Evolutionary conservation across 1,140 invertebrate species (phyloP).

Genomic region (Rhagoletis zephyria): DNA sequence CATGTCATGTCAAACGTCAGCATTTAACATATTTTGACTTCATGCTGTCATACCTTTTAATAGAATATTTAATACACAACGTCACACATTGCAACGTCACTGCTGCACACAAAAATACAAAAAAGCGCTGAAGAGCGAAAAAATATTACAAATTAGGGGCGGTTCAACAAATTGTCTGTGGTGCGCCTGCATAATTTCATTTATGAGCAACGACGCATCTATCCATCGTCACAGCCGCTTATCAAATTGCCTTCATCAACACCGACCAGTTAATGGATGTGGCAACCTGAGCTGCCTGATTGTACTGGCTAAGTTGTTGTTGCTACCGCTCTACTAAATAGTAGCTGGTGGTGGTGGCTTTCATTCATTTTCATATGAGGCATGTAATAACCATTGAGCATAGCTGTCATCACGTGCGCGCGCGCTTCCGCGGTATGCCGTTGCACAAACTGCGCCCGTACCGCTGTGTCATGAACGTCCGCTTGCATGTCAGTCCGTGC

Average conservation of each 20-base stretch:
- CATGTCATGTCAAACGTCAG: slow-evolving; percentile 48
- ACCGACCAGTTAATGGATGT: slow-evolving; percentile 15
- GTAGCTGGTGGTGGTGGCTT: slow-evolving; percentile 15
- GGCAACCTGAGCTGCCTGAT: slow-evolving; percentile 14
- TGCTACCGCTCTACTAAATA: not conserved
- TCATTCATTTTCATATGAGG: slow-evolving; percentile 32
- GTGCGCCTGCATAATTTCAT: slow-evolving; percentile 45
- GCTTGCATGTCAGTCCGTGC: not conserved
- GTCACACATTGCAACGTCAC: not conserved
- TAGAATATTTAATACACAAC: slow-evolving; percentile 12
- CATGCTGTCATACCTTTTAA: slow-evolving; percentile 48
- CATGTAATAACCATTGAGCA: slow-evolving; percentile 45
- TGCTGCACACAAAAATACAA: not conserved
- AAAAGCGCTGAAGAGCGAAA: not conserved
- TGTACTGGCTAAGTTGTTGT: not conserved
- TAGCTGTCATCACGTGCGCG: slow-evolving; percentile 26
- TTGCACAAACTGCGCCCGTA: not conserved
- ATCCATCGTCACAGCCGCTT: slow-evolving; percentile 37
- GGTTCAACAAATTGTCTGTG: slow-evolving; percentile 50
- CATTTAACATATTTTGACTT: slow-evolving; percentile 52
- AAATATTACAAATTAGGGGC: slow-evolving; percentile 52
- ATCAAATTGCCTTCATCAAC: slow-evolving; percentile 50
- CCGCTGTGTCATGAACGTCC: not conserved
- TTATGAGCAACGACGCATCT: slow-evolving; percentile 18
- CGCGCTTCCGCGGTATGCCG: slow-evolving; percentile 31